Evolutionary conservation across 2,113 vertebrate genomes (phyloP).

Genomic region (Tetrao urogallus): DNA sequence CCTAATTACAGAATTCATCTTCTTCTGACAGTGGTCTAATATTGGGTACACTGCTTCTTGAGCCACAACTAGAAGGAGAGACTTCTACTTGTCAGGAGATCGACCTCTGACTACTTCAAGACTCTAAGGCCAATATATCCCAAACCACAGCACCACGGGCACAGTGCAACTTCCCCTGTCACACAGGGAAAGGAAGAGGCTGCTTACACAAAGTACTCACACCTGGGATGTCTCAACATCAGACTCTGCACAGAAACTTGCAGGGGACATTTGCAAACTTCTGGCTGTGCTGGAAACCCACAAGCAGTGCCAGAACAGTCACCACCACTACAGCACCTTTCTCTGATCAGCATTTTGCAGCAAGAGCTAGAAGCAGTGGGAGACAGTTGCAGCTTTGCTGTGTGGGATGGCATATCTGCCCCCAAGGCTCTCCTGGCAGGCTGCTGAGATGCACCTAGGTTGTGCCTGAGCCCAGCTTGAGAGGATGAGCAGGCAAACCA

Average conservation of each 20-base stretch:
- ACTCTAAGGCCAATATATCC: not conserved
- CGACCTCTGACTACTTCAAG: fast-evolving
- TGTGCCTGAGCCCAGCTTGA: not conserved
- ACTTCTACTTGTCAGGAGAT: fast-evolving
- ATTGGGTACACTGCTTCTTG: not conserved
- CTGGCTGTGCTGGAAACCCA: not conserved
- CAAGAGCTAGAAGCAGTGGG: not conserved
- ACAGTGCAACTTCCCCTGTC: fast-evolving
- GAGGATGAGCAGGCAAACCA: not conserved
- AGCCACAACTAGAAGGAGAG: not conserved
- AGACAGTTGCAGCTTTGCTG: not conserved
- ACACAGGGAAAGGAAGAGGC: not conserved
- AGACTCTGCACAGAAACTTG: not conserved
- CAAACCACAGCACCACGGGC: not conserved
- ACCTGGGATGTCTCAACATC: not conserved
- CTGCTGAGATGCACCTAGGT: not conserved
- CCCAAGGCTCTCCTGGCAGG: not conserved
- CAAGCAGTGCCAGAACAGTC: fast-evolving
- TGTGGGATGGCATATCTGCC: not conserved
- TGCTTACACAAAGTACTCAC: not conserved
- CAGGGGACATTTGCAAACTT: not conserved
- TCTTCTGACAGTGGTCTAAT: not conserved
- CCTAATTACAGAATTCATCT: not conserved
- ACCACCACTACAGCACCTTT: not conserved
- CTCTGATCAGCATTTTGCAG: not conserved